Conservation (phyloP, 2,113 vertebrate genomes). For the Sylvietta virens region DNA sequence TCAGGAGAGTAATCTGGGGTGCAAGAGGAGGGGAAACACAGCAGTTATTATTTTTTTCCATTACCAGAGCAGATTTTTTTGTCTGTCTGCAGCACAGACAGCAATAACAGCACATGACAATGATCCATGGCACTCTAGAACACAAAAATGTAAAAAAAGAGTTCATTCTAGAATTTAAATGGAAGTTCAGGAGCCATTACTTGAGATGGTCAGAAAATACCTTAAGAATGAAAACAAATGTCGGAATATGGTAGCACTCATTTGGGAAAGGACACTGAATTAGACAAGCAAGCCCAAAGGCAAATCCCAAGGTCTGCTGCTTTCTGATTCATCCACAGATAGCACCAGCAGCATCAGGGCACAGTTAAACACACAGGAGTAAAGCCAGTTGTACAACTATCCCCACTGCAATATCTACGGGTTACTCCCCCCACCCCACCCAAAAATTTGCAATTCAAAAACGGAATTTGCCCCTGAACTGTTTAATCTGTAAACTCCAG, state of each 20-base stretch:
- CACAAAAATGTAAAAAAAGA: background rate
- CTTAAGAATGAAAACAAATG: background rate
- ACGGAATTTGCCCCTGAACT: background rate
- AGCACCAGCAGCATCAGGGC: background rate
- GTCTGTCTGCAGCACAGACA: background rate
- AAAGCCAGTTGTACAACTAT: background rate
- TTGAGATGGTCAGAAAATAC: background rate
- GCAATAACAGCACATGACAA: background rate
- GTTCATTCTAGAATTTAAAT: background rate
- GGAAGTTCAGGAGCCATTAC: background rate
- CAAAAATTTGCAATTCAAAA: conserved; percentile 28
- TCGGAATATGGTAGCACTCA: background rate
- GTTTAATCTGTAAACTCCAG: conserved; percentile 23
- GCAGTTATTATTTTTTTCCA: background rate
- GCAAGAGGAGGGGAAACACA: background rate
- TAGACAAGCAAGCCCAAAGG: background rate
- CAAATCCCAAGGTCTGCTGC: fast-evolving
- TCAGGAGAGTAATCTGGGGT: background rate
- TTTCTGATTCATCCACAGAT: background rate
- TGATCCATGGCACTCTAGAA: background rate
- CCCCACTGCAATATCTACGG: background rate
- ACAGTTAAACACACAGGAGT: background rate
- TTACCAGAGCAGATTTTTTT: background rate
- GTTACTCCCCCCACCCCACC: background rate
- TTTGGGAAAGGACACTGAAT: background rate